Percentiles rank a stretch among this genome's conserved stretches.
Conservation (phyloP, 2,797 vertebrate species). For the Harpagifer antarcticus region DNA sequence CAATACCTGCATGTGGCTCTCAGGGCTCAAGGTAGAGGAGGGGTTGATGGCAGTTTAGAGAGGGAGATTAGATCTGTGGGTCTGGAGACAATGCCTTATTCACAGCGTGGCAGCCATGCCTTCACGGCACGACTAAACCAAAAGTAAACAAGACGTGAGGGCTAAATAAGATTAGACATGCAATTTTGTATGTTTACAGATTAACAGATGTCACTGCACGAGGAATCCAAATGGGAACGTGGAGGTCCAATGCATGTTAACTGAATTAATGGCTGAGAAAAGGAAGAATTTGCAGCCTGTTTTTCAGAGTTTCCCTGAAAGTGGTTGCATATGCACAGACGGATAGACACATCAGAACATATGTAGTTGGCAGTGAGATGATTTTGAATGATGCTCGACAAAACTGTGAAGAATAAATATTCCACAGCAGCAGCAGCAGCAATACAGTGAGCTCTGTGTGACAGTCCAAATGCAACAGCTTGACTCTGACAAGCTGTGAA, state of each 20-base stretch:
- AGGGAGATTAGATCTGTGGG: slow-evolving; percentile 72
- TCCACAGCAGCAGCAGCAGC: slow-evolving; percentile 39
- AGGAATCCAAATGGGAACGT: slow-evolving; percentile 33
- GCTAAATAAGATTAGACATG: slow-evolving; percentile 78
- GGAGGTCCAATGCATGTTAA: slow-evolving; percentile 10
- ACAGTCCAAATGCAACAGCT: slow-evolving; percentile 65
- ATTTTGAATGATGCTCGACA: slow-evolving; percentile 49
- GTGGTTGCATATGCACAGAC: slow-evolving; percentile 57
- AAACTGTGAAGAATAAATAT: slow-evolving; percentile 57
- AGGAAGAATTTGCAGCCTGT: slow-evolving; percentile 45
- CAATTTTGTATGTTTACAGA: slow-evolving; percentile 78
- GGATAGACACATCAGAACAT: slow-evolving; percentile 45
- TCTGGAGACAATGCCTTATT: slow-evolving; percentile 79
- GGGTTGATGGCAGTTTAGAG: slow-evolving; percentile 56
- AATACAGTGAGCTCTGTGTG: slow-evolving; percentile 58
- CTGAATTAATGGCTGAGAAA: slow-evolving; percentile 40
- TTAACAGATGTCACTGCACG: slow-evolving; percentile 66
- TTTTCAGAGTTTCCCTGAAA: slow-evolving; percentile 60
- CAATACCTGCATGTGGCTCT: slow-evolving; percentile 72
- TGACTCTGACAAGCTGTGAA: slow-evolving; percentile 62
- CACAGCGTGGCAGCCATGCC: slow-evolving; percentile 66
- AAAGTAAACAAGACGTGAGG: slow-evolving; percentile 78
- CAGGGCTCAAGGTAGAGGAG: slow-evolving; percentile 55
- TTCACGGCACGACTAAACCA: slow-evolving; percentile 63
- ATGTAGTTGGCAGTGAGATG: slow-evolving; percentile 46